Percentiles rank a stretch among this genome's conserved stretches.
These are phyloP conservation scores for Dasypogon diadema DNA, from an alignment of 2,888 invertebrate species.

Conservation along the genomic window DNA sequence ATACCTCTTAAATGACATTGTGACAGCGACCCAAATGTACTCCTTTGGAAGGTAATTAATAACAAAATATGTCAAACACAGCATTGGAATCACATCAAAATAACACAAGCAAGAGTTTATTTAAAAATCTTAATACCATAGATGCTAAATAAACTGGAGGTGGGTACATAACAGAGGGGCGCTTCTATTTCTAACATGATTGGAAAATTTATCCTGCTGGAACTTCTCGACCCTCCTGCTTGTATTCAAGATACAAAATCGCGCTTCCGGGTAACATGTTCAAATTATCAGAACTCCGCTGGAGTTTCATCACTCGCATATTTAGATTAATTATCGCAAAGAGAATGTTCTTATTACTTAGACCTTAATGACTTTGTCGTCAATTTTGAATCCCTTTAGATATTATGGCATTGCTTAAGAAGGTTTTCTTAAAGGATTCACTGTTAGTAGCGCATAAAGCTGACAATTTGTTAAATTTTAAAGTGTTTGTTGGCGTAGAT, in stretches of 20 bases:
- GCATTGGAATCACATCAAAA: slow-evolving; percentile 26
- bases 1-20: neutral
- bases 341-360: slow-evolving; percentile 39
- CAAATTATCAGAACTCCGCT: slow-evolving; percentile 39
- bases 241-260: neutral
- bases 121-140: slow-evolving; percentile 27
- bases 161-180: neutral
- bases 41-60: slow-evolving; percentile 34
- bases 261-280: slow-evolving; percentile 36
- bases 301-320: slow-evolving; percentile 52
- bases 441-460: slow-evolving; percentile 20
- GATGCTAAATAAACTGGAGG: slow-evolving; percentile 2
- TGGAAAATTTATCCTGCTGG: slow-evolving; percentile 15
- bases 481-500: neutral
- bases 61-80: slow-evolving; percentile 36
- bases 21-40: slow-evolving; percentile 4
- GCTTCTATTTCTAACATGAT: slow-evolving; percentile 23
- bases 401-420: neutral
- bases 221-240: neutral
- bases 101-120: slow-evolving; percentile 3
- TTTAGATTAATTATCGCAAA: slow-evolving; percentile 52
- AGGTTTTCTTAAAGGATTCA: slow-evolving; percentile 17
- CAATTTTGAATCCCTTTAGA: slow-evolving; percentile 13
- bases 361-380: slow-evolving; percentile 40
- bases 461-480: slow-evolving; percentile 14